phyloP scores from a whole-genome alignment of 2,113 vertebrate genomes.

The Chunga burmeisteri region DNA sequence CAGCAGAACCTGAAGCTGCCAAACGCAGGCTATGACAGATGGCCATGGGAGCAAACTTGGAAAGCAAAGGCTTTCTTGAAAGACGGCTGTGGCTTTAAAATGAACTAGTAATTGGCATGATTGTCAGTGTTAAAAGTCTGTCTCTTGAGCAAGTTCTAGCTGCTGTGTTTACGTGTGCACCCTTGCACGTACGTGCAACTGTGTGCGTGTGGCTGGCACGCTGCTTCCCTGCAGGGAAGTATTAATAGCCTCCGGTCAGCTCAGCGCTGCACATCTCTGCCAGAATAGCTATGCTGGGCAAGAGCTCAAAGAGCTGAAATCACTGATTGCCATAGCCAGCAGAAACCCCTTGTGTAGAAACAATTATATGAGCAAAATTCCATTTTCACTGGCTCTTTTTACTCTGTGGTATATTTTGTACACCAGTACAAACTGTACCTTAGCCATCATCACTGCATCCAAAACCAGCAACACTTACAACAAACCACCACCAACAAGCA shows the following conservation, averaged over 20 bases:
- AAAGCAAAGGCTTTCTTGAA: slow-evolving; percentile 57
- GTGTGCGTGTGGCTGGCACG: neutral
- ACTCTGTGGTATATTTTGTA: neutral
- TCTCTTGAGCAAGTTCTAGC: neutral
- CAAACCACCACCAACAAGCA: too few species aligned
- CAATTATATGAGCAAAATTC: neutral
- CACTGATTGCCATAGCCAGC: neutral
- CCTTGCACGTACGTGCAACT: neutral
- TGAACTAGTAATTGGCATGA: neutral
- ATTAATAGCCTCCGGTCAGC: slow-evolving; percentile 20
- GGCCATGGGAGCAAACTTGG: slow-evolving; percentile 48
- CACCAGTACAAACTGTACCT: neutral
- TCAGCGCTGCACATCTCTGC: neutral
- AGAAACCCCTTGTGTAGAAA: neutral
- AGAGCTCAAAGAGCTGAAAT: slow-evolving; percentile 27
- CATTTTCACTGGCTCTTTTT: slow-evolving; percentile 1
- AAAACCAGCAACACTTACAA: neutral
- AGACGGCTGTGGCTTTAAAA: slow-evolving; percentile 34
- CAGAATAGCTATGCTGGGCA: slow-evolving; percentile 6
- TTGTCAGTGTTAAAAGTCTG: neutral
- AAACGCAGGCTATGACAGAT: slow-evolving; percentile 37
- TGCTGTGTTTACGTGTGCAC: neutral
- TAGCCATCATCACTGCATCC: neutral
- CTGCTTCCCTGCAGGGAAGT: neutral
- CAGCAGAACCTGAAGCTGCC: slow-evolving; percentile 44